Base-by-base conservation (phyloP, 2,113 vertebrate species). In the Sigmodon hispidus region DNA sequence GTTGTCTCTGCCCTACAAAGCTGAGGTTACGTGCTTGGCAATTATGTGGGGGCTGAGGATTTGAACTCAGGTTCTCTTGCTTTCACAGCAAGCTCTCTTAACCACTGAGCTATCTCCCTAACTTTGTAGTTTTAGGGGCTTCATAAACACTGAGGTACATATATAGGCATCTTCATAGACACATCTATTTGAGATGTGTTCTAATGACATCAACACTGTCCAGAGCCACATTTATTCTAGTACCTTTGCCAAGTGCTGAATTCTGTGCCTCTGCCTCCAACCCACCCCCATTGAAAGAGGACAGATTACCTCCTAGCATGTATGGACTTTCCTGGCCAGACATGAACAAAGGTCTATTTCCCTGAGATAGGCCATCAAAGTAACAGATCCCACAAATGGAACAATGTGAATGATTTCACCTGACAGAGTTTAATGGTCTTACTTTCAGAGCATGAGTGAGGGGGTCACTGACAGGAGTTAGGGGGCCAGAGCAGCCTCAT, bases 181-280 rank as follows among this genome's bases (percentile, higher is more conserved):
- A 65, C 59, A 34, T 11, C 24, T 15, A 40, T 40, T 59, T 81
- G 83, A 31, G 43, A 13, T 85, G 57, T 34, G 19, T 22, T 59
- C 48, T 6, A 57, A 3, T 21, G n/a, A 3, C 55, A 31, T 52
- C 90, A 89, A 9, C 1, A 12, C 15, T 13, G 17, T 59, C 69
- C 61, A 5, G 7, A 72, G 40, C 3, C 21, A 19, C 80, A 21
- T 34, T 43, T 15, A 1, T 34, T 19, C 3, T 0, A 13, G 85
- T 61, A 50, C 26, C 6, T 11, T 16, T 36, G 0, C 12, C 0
- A 1, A 16, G 29, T 15, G 22, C 40, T 45, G 40, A 65, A 43
- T 29, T 83, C n/a, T 61, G 57, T 19, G 24, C 63, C 3, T 63
- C 81, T 84, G 79, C 22, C 7, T 63, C 81, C 15, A 16, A 12